Conservation (phyloP, 53 echinoderm and acorn worm species). For the Zoroaster sp. region DNA sequence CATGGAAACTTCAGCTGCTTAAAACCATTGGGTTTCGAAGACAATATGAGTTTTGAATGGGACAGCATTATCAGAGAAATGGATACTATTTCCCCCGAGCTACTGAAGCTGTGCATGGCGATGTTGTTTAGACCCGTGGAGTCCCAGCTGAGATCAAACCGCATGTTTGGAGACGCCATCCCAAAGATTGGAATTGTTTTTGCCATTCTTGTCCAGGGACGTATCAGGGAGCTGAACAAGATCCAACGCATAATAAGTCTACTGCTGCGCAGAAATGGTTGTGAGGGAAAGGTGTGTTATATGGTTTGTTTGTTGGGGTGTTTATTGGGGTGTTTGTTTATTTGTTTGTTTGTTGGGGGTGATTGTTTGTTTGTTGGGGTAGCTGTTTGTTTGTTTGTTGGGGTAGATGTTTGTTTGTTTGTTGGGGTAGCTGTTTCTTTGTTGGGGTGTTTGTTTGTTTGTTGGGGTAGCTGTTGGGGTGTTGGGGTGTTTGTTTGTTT, state of each 20-base stretch:
- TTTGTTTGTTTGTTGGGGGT: neutral
- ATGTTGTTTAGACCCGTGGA: neutral
- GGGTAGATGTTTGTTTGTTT: no score
- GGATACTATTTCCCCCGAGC: neutral
- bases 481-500: no score
- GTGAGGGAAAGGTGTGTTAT: neutral
- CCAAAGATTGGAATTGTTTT: conserved; percentile 19
- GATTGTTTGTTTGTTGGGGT: neutral
- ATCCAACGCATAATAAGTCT: conserved; percentile 7
- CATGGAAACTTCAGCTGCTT: neutral
- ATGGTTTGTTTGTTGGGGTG: neutral
- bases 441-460: no score
- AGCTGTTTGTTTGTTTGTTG: neutral
- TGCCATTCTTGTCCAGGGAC: conserved; percentile 3
- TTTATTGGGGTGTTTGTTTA: neutral
- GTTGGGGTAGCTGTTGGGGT: no score
- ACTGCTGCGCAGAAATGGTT: conserved; percentile 20
- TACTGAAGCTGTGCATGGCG: conserved; percentile 8
- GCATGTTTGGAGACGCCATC: neutral
- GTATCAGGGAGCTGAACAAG: conserved; percentile 2
- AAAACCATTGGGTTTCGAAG: neutral
- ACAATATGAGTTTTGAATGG: neutral
- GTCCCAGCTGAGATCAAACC: neutral
- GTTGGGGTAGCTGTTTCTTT: no score
- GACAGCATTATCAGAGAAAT: conserved; percentile 13